Base-by-base conservation (phyloP, 2,797 vertebrate species). In the Anniella stebbinsi region DNA sequence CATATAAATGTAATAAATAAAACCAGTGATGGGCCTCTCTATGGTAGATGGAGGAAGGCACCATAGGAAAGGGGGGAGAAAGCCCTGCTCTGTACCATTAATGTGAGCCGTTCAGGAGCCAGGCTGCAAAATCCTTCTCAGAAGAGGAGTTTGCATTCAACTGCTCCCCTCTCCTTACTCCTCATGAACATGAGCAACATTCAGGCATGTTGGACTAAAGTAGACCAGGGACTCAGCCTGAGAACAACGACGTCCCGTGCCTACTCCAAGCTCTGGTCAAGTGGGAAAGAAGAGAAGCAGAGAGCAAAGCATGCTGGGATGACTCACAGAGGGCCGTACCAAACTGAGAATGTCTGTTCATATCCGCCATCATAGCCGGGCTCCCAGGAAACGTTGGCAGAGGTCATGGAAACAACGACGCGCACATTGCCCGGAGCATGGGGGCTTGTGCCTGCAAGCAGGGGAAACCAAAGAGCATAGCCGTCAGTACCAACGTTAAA, bases 241-340 rank as follows among this genome's bases (percentile, higher is more conserved):
- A 89, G 70, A 63, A 23, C 15, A 8, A 48, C 36, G 54, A 25
- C 21, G 30, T 2, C 38, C 21, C 30, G 13, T 13, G 0, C 80
- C 90, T 85, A 93, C 91, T 94, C 80, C 13, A 91, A 93, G 94
- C 92, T 87, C 91, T 0, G 94, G 87, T 93, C 90, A 1, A 94
- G 89, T 69, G 91, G 95, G 95, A 96, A 97, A 97, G 97, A 97
- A 97, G 96, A 95, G 97, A 98, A 98, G 98, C 98, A 98, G 98
- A 98, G 98, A 99, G 99, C 99, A 98, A 99, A 99, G 98, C 98
- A 96, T 97, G 97, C 97, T 96, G 95, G 97, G 98, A 97, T 98
- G 97, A 99, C 99, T 99, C 98, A 99, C 99, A 99, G 99, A 98
- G 98, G 99, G 97, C 99, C 99, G 94, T 99, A 99, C 99, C 99